Conservation (phyloP, 2,888 invertebrate genomes). For the Doris montereyensis region DNA sequence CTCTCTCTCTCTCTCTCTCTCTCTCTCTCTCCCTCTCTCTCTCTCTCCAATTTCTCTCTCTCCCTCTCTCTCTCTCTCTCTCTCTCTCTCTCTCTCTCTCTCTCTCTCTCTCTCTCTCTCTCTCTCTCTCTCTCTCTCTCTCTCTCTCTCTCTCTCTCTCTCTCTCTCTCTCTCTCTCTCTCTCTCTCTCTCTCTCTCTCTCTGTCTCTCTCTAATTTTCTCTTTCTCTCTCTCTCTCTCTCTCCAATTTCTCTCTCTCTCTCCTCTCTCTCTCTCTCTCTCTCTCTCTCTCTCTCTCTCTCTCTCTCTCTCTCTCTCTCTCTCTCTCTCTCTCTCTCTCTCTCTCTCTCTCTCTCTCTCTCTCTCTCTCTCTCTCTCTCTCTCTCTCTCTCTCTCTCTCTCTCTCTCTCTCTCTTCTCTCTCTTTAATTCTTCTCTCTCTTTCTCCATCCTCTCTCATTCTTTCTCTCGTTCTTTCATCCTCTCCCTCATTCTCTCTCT, state of each 20-base stretch:
- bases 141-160: not conserved
- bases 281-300: conserved; percentile 2
- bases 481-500: not conserved
- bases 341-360: conserved; percentile 23
- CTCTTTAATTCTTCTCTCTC: too few relatives aligned
- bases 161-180: conserved; percentile 5
- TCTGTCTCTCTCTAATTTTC: too few relatives aligned
- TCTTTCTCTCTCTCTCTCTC: too few relatives aligned
- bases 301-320: conserved; percentile 26
- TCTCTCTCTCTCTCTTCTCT: not conserved
- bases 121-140: not conserved
- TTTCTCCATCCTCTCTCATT: too few relatives aligned
- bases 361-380: conserved; percentile 25
- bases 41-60: too few relatives aligned
- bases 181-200: not conserved
- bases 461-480: too few relatives aligned
- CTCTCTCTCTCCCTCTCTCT: too few relatives aligned
- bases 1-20: not conserved
- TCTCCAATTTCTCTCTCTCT: too few relatives aligned
- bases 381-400: not conserved
- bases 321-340: conserved; percentile 18
- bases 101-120: not conserved
- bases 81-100: not conserved
- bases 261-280: conserved; percentile 4
- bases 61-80: not conserved